A percentile compares a stretch with the other conserved stretches of the same genome.
phyloP scores from a whole-genome alignment of 1,140 invertebrate genomes.

The Drosophila willistoni region DNA sequence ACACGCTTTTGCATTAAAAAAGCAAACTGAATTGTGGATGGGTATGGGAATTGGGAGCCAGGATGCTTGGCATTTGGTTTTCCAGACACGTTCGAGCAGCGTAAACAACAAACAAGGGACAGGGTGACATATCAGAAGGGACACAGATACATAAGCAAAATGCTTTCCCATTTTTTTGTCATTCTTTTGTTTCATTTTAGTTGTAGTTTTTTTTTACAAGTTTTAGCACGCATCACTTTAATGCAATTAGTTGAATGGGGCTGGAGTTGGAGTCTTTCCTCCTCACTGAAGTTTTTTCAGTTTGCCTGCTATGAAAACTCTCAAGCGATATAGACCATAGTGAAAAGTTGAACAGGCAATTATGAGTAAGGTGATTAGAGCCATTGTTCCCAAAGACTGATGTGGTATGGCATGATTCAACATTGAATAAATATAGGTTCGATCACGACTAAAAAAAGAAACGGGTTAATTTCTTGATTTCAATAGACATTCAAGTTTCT shows the following conservation, averaged over 20 bases:
- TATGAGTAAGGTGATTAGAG: neutral
- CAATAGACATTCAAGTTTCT: constrained; percentile 7
- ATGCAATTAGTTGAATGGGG: constrained; percentile 12
- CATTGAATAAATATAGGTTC: constrained; percentile 32
- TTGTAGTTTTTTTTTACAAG: neutral
- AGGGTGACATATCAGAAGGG: constrained; percentile 26
- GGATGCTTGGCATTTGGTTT: constrained; percentile 37
- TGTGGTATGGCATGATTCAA: constrained; percentile 29
- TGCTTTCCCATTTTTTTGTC: constrained; percentile 9
- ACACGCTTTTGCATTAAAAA: constrained; percentile 34
- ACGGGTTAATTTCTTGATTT: neutral
- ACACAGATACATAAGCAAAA: constrained; percentile 29
- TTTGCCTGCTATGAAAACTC: constrained; percentile 38
- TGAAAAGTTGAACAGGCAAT: constrained; percentile 19
- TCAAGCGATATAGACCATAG: constrained; percentile 54
- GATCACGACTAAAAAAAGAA: constrained; percentile 27
- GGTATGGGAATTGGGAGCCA: neutral
- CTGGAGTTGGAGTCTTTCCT: too few relatives aligned
- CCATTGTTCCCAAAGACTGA: rapidly evolving
- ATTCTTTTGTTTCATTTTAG: neutral
- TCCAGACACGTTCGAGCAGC: constrained; percentile 48
- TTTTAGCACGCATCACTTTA: constrained; percentile 21
- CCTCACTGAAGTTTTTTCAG: constrained; percentile 27
- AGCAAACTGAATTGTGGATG: neutral
- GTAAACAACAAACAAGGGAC: constrained; percentile 50